A percentile compares a stretch with the other conserved stretches of the same genome.
Conservation (phyloP, 2,888 invertebrate species). For the Galerucella nymphaeae region DNA sequence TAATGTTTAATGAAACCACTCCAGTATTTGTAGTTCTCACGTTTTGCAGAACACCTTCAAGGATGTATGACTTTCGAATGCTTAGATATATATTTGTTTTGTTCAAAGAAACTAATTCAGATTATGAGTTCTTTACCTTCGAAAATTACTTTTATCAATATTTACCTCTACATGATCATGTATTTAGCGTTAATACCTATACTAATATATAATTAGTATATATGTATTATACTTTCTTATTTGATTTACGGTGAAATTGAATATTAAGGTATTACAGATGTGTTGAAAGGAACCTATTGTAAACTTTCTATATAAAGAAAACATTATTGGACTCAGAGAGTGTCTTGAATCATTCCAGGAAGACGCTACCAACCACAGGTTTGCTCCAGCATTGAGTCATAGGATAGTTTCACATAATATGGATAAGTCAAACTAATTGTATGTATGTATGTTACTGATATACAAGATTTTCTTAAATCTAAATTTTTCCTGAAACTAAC, state of each 20-base stretch:
- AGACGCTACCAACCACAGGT: too few relatives aligned
- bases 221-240: conserved; percentile 11
- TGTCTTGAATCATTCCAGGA: too few relatives aligned
- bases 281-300: neutral
- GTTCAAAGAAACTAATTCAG: conserved; percentile 43
- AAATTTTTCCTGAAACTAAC: too few relatives aligned
- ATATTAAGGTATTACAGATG: neutral
- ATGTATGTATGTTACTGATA: too few relatives aligned
- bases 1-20: conserved; percentile 20
- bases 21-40: conserved; percentile 53
- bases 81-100: conserved; percentile 39
- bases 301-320: neutral
- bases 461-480: too few relatives aligned
- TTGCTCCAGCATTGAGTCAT: too few relatives aligned
- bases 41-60: conserved; percentile 38
- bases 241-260: conserved; percentile 1
- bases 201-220: neutral
- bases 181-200: conserved; percentile 3
- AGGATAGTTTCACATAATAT: too few relatives aligned
- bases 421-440: too few relatives aligned
- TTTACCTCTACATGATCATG: conserved; percentile 13
- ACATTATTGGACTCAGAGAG: too few relatives aligned
- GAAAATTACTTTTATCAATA: conserved; percentile 26
- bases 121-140: conserved; percentile 40
- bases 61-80: conserved; percentile 45